Percentiles rank a stretch among this genome's conserved stretches.
Evolutionary conservation across 2,797 vertebrate genomes (phyloP).

Genomic region (Phataginus tetradactyla): DNA sequence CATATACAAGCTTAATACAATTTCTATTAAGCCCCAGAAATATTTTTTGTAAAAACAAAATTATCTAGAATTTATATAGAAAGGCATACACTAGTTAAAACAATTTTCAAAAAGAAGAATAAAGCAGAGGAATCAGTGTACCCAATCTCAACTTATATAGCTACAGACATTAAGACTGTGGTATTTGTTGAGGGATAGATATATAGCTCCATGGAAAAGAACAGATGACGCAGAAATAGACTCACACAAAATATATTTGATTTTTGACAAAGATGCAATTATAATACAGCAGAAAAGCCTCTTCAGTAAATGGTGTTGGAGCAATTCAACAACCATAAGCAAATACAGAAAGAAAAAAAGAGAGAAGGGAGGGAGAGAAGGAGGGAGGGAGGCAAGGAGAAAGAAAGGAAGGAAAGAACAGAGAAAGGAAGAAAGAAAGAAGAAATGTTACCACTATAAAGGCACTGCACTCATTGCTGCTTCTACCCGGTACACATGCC

Average conservation of each 20-base stretch:
- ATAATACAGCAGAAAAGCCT: background rate
- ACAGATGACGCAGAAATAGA: background rate
- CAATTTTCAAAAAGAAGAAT: background rate
- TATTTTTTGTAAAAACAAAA: background rate
- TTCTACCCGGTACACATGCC: background rate
- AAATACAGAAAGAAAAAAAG: background rate
- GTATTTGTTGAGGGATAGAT: background rate
- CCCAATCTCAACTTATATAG: background rate
- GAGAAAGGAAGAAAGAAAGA: too few species aligned
- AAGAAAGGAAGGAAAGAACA: background rate
- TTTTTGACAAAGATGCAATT: background rate
- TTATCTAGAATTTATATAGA: background rate
- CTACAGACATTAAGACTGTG: background rate
- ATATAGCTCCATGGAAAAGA: background rate
- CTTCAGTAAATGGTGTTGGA: background rate
- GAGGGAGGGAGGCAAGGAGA: background rate
- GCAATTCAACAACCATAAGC: background rate
- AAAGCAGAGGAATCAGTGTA: background rate
- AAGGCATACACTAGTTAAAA: background rate
- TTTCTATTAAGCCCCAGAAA: background rate
- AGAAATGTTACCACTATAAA: background rate
- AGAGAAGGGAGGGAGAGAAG: too few species aligned
- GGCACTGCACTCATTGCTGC: background rate
- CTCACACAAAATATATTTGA: background rate
- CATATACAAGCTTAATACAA: background rate